Evolutionary conservation across 2,888 invertebrate genomes (phyloP).

Genomic region (Coecobrya sp.): DNA sequence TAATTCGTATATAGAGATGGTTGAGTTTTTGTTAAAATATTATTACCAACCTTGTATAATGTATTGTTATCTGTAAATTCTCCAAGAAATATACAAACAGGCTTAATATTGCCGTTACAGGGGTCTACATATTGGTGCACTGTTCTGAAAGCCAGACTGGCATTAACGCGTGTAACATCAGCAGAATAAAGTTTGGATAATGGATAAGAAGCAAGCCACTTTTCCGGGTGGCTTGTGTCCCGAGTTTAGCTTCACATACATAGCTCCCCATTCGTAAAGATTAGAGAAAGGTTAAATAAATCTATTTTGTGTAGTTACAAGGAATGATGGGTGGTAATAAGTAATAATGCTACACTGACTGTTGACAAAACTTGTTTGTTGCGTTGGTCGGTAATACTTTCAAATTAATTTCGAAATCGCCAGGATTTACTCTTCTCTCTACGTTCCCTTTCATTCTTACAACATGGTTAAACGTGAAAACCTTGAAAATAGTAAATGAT

Average conservation of each 20-base stretch:
- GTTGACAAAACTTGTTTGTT: neutral
- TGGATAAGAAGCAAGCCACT: too few relatives aligned
- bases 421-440: neutral
- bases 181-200: neutral
- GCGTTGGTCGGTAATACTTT: neutral
- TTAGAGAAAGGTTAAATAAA: neutral
- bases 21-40: neutral
- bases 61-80: neutral
- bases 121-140: too few relatives aligned
- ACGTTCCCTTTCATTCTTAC: neutral
- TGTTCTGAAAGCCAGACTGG: neutral
- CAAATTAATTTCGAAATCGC: neutral
- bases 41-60: neutral
- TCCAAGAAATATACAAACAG: neutral
- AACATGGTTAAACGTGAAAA: neutral
- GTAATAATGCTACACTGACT: neutral
- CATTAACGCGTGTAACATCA: neutral
- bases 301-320: neutral
- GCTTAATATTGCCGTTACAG: too few relatives aligned
- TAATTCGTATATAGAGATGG: slow-evolving; percentile 34
- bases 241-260: neutral
- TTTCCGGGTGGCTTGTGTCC: too few relatives aligned
- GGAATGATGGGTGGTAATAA: neutral
- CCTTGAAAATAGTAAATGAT: neutral
- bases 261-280: neutral